Base-by-base conservation (phyloP, 2,113 vertebrate genomes). In the Syrmaticus mikado region DNA sequence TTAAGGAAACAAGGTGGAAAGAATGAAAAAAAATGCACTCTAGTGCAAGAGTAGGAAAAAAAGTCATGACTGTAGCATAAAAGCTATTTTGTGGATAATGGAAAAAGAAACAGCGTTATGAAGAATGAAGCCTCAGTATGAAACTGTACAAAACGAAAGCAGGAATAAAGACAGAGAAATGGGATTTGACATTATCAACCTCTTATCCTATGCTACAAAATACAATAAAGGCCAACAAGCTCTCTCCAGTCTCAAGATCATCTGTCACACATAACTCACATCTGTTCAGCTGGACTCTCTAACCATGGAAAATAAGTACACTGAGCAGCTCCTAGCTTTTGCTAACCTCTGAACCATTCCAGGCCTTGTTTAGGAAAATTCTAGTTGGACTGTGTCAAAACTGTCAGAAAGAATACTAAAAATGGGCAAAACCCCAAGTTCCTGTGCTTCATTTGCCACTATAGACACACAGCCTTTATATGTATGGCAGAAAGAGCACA, bases 1-100 rank as follows among this genome's bases (percentile, higher is more conserved):
- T 80, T 77, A 85, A 45, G 30, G 90, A 93, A 93, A 85, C 1
- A 73, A 58, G 40, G 58, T 62, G 53, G 92, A 95, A 95, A 79
- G 52, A 85, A 82, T 60, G 46, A 89, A 58, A 66, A 61, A 46
- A 94, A 85, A 76, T 18, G 40, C 22, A 82, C 62, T 68, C 40
- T 38, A 60, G 43, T 87, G 28, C 21, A 61, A 80, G 87, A 67
- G 25, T 13, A 73, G 40, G 43, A 52, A 92, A 53, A 22, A 57
- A n/a, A 41, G 34, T 57, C 40, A 32, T 2, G 2, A 72, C 24
- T 25, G 24, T 21, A 43, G 13, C 7, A 75, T 41, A 13, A 67
- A 87, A 75, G 52, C 13, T 36, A 4, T 53, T 62, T 32, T 25
- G 10, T 19, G 30, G 3, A 45, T 27, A 85, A 85, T 20, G 11